These are phyloP conservation scores for Onychorhynchus coronatus DNA, from an alignment of 2,113 vertebrate genomes.

Conservation along the genomic window DNA sequence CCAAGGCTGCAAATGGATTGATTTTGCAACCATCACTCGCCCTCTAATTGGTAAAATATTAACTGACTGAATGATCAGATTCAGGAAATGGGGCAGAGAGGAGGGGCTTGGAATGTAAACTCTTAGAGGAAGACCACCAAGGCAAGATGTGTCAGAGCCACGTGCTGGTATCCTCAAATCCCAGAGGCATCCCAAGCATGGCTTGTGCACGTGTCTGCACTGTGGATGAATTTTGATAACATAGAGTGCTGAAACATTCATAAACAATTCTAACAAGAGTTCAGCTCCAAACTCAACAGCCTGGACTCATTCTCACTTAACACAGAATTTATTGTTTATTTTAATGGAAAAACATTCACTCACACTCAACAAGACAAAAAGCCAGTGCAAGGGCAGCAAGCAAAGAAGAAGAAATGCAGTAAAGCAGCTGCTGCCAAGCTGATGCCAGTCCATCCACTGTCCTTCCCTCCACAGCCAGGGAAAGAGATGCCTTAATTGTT, in stretches of 20 bases:
- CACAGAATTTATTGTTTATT: neutral
- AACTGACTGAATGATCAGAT: neutral
- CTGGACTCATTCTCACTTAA: neutral
- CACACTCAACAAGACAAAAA: neutral
- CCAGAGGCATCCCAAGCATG: neutral
- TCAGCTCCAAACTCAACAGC: neutral
- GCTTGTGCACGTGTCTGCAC: neutral
- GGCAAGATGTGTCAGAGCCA: neutral
- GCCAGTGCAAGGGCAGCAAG: neutral
- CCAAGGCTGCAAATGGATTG: neutral
- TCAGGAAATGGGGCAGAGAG: neutral
- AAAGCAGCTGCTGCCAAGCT: neutral
- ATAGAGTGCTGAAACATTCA: neutral
- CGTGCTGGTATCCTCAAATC: neutral
- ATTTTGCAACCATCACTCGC: neutral
- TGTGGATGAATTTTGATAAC: neutral
- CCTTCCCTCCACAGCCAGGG: neutral
- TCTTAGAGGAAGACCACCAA: neutral
- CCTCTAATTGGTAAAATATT: neutral
- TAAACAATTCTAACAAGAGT: neutral
- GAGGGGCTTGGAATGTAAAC: neutral
- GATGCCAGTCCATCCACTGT: neutral
- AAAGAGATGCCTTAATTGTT: neutral
- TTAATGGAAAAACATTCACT: conserved; percentile 1
- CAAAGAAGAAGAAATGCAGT: neutral